phyloP scores from a whole-genome alignment of 23 tunicate genomes.

The Botrylloides violaceus region DNA sequence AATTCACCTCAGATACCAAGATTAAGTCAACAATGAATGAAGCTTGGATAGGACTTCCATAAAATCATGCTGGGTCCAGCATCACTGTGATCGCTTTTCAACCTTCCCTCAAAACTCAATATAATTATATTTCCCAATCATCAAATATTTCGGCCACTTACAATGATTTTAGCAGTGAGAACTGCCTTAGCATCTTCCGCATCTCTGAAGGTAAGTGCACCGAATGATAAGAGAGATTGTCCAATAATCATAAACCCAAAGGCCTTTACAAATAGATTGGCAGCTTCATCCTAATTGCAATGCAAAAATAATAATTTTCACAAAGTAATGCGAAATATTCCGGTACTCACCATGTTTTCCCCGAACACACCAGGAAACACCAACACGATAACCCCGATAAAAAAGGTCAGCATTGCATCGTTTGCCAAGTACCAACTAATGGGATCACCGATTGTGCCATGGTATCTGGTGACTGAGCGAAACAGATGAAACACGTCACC shows the following conservation, averaged over 20 bases:
- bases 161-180: slow-evolving; percentile 1
- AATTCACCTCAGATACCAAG: no score
- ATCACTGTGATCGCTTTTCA: no score
- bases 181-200: slow-evolving; percentile 1
- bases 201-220: background rate
- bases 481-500: slow-evolving; percentile 6
- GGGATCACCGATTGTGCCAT: slow-evolving; percentile 11
- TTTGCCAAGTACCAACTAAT: slow-evolving; percentile 10
- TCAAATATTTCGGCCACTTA: background rate
- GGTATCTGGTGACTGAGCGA: background rate
- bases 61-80: no score
- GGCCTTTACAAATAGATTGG: background rate
- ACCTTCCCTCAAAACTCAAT: no score
- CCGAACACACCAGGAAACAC: slow-evolving; percentile 6
- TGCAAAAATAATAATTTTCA: background rate
- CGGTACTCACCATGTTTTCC: background rate
- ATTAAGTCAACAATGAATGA: no score
- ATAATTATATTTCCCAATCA: no score
- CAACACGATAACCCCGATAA: background rate
- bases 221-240: slow-evolving; percentile 1
- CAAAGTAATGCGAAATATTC: background rate
- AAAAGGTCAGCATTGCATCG: slow-evolving; percentile 10
- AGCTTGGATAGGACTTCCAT: no score
- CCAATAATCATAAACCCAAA: slow-evolving; percentile 4
- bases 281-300: background rate